These are phyloP conservation scores for Limnephilus lunatus DNA, from an alignment of 2,888 invertebrate genomes.

Conservation along the genomic window DNA sequence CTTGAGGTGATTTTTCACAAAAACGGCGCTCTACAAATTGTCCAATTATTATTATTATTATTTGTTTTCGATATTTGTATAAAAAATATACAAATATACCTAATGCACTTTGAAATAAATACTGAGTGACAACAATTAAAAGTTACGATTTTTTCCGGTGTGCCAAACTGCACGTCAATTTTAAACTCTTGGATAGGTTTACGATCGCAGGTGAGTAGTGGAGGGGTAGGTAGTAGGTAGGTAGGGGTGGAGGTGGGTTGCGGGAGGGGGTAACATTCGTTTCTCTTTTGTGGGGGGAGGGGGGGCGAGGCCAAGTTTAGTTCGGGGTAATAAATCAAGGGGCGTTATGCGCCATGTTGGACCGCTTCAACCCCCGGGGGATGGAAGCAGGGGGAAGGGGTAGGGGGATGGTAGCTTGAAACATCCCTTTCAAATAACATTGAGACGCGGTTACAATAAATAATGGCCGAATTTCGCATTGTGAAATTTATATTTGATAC, in stretches of 20 bases:
- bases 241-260: neutral
- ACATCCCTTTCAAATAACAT: constrained; percentile 44
- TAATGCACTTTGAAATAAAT: too few relatives aligned
- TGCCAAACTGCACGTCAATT: constrained; percentile 34
- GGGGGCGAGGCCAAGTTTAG: constrained; percentile 67
- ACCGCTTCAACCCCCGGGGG: constrained; percentile 72
- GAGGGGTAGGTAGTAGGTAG: neutral
- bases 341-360: constrained; percentile 79
- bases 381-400: constrained; percentile 68
- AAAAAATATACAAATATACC: too few relatives aligned
- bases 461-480: constrained; percentile 29
- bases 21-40: too few relatives aligned
- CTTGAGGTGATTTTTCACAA: too few relatives aligned
- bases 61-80: too few relatives aligned
- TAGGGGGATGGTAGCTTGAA: constrained; percentile 71
- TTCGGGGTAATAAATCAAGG: constrained; percentile 78
- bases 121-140: neutral
- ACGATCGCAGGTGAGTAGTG: constrained; percentile 48
- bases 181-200: constrained; percentile 39
- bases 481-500: constrained; percentile 5
- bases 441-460: constrained; percentile 43
- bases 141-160: constrained; percentile 5
- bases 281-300: constrained; percentile 42
- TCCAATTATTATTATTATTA: too few relatives aligned
- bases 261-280: constrained; percentile 46